Base-by-base conservation (phyloP, 2,113 vertebrate genomes). In the Nothocercus julius region DNA sequence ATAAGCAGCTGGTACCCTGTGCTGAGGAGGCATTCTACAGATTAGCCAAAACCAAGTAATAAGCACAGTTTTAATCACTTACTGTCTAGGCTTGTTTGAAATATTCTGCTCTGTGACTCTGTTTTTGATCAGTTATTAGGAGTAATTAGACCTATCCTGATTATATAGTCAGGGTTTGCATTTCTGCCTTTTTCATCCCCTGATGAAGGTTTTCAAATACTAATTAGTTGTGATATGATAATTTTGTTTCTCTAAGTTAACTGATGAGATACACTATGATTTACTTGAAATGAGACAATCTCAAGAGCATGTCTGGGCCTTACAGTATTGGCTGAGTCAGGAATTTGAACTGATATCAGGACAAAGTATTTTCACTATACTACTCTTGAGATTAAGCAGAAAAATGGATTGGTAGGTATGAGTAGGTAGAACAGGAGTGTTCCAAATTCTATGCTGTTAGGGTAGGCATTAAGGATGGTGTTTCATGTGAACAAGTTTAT, bases 1-100 rank as follows among this genome's bases (percentile, higher is more conserved):
- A 95, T 95, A 91, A 94, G 93, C 95, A 94, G 79, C 87, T 93
- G 93, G 73, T 95, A 73, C 87, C 89, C 73, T 95, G 64, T 90
- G 85, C 87, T 86, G 87, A 96, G 93, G 93, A 96, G 62, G n/a
- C 81, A 92, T 95, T 96, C 96, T 94, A 92, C 85, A 95, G 80
- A 93, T 94, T 96, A 97, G 81, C 86, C 89, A 96, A 87, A 95
- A 93, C 28, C 95, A 92, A 94, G 81, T 94, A 92, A 97, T 79
- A 94, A 94, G 67, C 70, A 90, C 86, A 92, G 91, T 89, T 96
- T 94, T 84, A 75, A 95, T 93, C 69, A 53, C 73, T 96, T 92
- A 81, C 36, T 94, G 16, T 90, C 32, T 77, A 95, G 85, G 82
- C 34, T 94, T 92, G 67, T 92, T 82, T 91, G 51, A 96, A 94